Conservation (phyloP, 2,888 invertebrate genomes). For the Drosophila sordidula region DNA sequence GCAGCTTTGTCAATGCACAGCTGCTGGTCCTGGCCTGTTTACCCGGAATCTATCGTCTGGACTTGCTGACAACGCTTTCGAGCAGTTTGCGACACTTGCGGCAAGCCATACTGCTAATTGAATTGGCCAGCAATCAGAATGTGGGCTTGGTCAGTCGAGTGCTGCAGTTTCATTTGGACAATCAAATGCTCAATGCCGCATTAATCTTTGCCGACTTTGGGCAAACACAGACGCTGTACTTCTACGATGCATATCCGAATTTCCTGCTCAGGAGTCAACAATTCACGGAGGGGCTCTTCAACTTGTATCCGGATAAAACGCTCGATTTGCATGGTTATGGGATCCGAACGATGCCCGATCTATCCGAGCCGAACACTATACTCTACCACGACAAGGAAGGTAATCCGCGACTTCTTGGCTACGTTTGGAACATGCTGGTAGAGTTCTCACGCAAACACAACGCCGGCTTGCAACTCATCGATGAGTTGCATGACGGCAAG, state of each 20-base stretch:
- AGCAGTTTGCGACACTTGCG: conserved; percentile 42
- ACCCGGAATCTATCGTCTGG: conserved; percentile 36
- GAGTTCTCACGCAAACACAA: conserved; percentile 54
- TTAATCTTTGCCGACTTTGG: conserved; percentile 40
- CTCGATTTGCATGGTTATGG: conserved; percentile 32
- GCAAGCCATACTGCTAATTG: conserved; percentile 52
- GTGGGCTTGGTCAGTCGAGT: conserved; percentile 22
- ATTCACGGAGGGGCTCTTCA: not conserved
- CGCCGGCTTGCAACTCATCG: conserved; percentile 39
- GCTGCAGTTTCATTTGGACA: conserved; percentile 38
- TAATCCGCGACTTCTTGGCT: conserved; percentile 41
- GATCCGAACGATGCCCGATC: conserved; percentile 60
- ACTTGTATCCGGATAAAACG: conserved; percentile 56
- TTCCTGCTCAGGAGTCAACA: conserved; percentile 30
- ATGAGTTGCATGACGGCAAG: conserved; percentile 3
- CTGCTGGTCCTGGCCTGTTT: conserved; percentile 55
- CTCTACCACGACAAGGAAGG: conserved; percentile 39
- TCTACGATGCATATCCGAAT: conserved; percentile 46
- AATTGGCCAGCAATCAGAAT: conserved; percentile 30
- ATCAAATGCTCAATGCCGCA: conserved; percentile 54
- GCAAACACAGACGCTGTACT: conserved; percentile 29
- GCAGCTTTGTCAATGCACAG: conserved; percentile 33
- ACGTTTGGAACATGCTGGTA: conserved; percentile 59
- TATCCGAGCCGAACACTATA: conserved; percentile 66
- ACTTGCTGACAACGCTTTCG: conserved; percentile 30